These are phyloP conservation scores for Xanthia icteritia DNA, from an alignment of 2,888 invertebrate species.

Conservation along the genomic window DNA sequence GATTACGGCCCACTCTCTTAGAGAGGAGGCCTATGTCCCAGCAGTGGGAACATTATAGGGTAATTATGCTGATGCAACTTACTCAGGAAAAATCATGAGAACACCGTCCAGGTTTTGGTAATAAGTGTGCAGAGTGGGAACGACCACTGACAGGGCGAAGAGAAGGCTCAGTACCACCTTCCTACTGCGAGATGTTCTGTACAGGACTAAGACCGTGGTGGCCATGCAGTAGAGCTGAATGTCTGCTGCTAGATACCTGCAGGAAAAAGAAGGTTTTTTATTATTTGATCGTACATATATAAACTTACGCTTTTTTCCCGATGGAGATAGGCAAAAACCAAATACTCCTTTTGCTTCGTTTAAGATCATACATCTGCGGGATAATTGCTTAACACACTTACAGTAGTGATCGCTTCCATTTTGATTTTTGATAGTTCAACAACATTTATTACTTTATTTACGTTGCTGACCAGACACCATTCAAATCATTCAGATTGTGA, in stretches of 20 bases:
- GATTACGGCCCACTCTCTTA: neutral
- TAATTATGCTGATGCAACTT: slow-evolving; percentile 8
- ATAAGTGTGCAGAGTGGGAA: slow-evolving; percentile 54
- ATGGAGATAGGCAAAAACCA: too few relatives aligned
- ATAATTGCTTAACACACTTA: too few relatives aligned
- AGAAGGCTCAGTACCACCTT: slow-evolving; percentile 53
- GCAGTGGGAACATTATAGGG: neutral
- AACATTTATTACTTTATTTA: too few relatives aligned
- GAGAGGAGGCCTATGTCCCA: neutral
- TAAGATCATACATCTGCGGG: too few relatives aligned
- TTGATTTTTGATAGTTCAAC: too few relatives aligned
- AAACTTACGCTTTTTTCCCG: neutral
- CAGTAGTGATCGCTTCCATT: too few relatives aligned
- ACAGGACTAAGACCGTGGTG: slow-evolving; percentile 59
- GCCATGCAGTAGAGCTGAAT: slow-evolving; percentile 71
- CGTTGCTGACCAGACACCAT: too few relatives aligned
- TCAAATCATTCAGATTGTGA: too few relatives aligned
- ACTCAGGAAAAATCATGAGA: slow-evolving; percentile 53
- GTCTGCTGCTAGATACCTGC: slow-evolving; percentile 75
- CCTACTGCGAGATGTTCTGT: slow-evolving; percentile 36
- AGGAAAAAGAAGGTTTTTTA: neutral
- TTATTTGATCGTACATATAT: neutral
- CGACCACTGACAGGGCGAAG: slow-evolving; percentile 51
- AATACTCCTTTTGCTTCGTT: too few relatives aligned
- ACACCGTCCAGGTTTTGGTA: slow-evolving; percentile 51